Conservation (phyloP, 2,113 vertebrate genomes). For the Zosterops pallidus region DNA sequence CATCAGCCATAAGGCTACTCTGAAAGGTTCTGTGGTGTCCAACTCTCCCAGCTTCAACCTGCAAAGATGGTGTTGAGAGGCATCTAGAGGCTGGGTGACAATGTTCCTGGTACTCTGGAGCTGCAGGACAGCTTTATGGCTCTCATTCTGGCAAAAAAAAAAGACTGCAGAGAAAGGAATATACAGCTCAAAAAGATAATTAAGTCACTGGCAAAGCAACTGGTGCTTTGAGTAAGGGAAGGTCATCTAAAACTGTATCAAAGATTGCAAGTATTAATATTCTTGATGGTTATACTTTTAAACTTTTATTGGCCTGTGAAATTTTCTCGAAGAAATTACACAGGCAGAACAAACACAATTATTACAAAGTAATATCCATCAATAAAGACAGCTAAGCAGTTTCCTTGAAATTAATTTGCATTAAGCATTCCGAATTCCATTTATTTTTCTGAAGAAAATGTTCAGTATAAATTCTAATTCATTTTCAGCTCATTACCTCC, state of each 20-base stretch:
- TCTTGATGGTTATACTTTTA: not conserved
- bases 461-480: conserved; percentile 3
- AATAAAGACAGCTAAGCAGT: not conserved
- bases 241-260: not conserved
- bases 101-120: not conserved
- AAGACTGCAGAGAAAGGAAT: not conserved
- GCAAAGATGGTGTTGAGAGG: not conserved
- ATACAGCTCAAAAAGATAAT: not conserved
- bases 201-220: not conserved
- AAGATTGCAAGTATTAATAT: not conserved
- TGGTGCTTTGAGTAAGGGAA: not conserved
- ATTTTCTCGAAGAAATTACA: not conserved
- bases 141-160: not conserved
- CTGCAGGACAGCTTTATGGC: not conserved
- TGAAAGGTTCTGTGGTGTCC: not conserved
- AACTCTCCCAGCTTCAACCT: not conserved
- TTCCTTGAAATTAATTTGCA: not conserved
- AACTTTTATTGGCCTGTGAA: not conserved
- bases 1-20: not conserved
- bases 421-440: not conserved
- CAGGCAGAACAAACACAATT: not conserved
- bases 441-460: conserved; percentile 1
- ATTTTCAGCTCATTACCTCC: conserved; percentile 39
- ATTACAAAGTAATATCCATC: not conserved
- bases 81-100: not conserved